phyloP scores from a whole-genome alignment of 2,888 invertebrate species.

The Rapana venosa region DNA sequence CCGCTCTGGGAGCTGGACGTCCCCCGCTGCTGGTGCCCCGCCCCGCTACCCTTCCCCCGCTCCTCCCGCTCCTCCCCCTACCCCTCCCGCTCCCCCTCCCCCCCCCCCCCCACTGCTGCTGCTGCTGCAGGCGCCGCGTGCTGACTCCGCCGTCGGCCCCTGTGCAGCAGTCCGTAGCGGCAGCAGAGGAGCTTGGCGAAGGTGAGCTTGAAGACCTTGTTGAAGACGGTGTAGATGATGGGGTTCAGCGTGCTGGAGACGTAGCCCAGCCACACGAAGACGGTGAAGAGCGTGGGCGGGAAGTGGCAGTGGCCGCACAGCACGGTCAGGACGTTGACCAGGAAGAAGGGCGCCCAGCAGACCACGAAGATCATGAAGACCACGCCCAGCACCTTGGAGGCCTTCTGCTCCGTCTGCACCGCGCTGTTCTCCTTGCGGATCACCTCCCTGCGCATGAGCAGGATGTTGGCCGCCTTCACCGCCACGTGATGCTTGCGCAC shows the following conservation, averaged over 20 bases:
- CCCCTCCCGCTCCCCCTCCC: no score
- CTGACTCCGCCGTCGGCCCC: slow-evolving; percentile 59
- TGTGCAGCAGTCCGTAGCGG: slow-evolving; percentile 66
- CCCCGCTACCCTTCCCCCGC: background rate
- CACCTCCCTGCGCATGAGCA: slow-evolving; percentile 60
- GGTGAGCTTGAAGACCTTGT: slow-evolving; percentile 75
- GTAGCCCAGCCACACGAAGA: slow-evolving; percentile 77
- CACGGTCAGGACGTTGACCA: slow-evolving; percentile 72
- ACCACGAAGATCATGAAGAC: slow-evolving; percentile 77
- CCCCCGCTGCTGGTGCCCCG: background rate
- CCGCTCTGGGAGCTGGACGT: slow-evolving; percentile 13
- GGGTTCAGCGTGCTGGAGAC: slow-evolving; percentile 77
- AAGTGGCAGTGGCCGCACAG: slow-evolving; percentile 88
- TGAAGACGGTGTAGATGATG: slow-evolving; percentile 78
- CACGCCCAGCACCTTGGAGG: slow-evolving; percentile 86
- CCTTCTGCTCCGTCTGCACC: slow-evolving; percentile 93
- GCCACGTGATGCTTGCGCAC: slow-evolving; percentile 74
- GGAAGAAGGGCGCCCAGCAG: slow-evolving; percentile 78
- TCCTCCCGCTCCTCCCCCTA: no score
- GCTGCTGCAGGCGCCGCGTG: background rate
- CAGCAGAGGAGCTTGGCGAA: slow-evolving; percentile 74
- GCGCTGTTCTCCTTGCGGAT: slow-evolving; percentile 53
- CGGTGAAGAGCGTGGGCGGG: slow-evolving; percentile 78
- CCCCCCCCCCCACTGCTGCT: no score
- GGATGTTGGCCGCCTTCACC: slow-evolving; percentile 72